A percentile compares a stretch with the other conserved stretches of the same genome.
These are phyloP conservation scores for Dascyllus trimaculatus DNA, from an alignment of 2,113 vertebrate species.

Conservation along the genomic window DNA sequence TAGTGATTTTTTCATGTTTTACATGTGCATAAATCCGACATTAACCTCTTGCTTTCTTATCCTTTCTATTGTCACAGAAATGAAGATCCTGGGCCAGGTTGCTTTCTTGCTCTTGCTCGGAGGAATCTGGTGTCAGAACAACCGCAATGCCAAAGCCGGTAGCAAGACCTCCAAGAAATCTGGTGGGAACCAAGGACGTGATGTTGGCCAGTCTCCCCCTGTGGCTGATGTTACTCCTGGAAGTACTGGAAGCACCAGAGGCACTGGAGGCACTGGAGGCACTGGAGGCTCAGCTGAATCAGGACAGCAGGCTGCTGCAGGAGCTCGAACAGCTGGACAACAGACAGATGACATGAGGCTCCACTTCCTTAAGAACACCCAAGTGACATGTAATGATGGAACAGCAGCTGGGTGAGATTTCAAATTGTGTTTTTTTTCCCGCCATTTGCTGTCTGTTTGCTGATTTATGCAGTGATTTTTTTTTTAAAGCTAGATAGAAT, in stretches of 20 bases:
- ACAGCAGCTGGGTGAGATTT: slow-evolving; percentile 82
- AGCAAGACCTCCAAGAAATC: slow-evolving; percentile 73
- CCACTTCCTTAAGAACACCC: slow-evolving; percentile 81
- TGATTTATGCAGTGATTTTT: neutral
- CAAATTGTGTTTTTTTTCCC: neutral
- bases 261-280: slow-evolving; percentile 24
- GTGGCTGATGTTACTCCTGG: slow-evolving; percentile 54
- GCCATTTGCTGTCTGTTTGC: neutral
- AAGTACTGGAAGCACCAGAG: slow-evolving; percentile 33
- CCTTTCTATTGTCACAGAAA: slow-evolving; percentile 54
- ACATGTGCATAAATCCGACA: neutral
- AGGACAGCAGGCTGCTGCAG: slow-evolving; percentile 54
- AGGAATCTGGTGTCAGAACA: slow-evolving; percentile 75
- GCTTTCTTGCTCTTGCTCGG: slow-evolving; percentile 79
- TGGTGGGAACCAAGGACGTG: slow-evolving; percentile 59
- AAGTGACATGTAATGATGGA: slow-evolving; percentile 82
- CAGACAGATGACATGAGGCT: slow-evolving; percentile 86
- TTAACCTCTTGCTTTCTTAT: slow-evolving; percentile 13
- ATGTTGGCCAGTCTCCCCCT: slow-evolving; percentile 53
- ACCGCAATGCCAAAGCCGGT: slow-evolving; percentile 66
- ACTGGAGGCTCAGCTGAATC: slow-evolving; percentile 53
- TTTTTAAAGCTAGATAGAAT: neutral
- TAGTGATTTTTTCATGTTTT: neutral
- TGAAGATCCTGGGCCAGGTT: slow-evolving; percentile 75
- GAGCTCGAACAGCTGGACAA: slow-evolving; percentile 52